These are phyloP conservation scores for Nipponacmea schrenckii DNA, from an alignment of 2,888 invertebrate species.

Conservation along the genomic window DNA sequence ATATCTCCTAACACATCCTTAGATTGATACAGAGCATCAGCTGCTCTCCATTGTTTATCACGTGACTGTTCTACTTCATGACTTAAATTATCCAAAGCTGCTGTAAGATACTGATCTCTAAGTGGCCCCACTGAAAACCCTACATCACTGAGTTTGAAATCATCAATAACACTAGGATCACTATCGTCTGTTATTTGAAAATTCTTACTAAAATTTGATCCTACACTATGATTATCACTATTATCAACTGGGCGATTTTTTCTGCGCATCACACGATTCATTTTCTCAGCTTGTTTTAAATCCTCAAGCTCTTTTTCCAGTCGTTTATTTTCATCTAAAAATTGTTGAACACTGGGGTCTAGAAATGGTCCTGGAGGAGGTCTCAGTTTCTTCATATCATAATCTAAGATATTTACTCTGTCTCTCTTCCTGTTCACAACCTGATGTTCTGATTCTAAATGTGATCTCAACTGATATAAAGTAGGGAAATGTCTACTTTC, in stretches of 20 bases:
- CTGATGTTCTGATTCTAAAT: conserved; percentile 52
- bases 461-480: conserved; percentile 49
- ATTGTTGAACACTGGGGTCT: conserved; percentile 44
- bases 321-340: conserved; percentile 43
- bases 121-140: not conserved
- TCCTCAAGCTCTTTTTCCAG: conserved; percentile 46
- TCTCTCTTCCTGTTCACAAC: conserved; percentile 26
- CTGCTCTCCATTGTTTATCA: conserved; percentile 42
- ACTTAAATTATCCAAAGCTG: conserved; percentile 28
- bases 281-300: conserved; percentile 48
- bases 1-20: conserved; percentile 44
- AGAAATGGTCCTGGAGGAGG: conserved; percentile 13
- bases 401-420: conserved; percentile 26
- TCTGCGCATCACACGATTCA: conserved; percentile 34
- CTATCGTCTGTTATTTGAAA: not conserved
- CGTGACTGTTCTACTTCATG: conserved; percentile 41
- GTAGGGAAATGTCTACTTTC: conserved; percentile 46
- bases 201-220: not conserved
- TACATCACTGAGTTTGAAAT: not conserved
- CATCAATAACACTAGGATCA: not conserved
- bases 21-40: conserved; percentile 44
- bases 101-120: conserved; percentile 15
- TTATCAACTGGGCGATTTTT: not conserved
- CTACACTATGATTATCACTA: not conserved
- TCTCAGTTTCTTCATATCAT: not conserved